Evolutionary conservation across 2,888 invertebrate genomes (phyloP).

Genomic region (Minunthozetes semirufus): DNA sequence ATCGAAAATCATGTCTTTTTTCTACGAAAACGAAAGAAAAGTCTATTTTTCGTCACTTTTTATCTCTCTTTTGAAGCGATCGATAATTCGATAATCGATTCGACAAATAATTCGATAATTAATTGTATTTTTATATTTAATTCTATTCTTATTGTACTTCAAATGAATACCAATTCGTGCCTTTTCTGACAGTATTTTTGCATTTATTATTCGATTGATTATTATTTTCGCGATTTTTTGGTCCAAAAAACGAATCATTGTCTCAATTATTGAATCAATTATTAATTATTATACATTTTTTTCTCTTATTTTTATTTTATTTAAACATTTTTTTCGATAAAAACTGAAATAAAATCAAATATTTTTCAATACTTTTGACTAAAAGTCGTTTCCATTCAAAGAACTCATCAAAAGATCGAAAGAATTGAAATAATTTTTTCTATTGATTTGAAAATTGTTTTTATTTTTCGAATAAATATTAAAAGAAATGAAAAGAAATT

Average conservation of each 20-base stretch:
- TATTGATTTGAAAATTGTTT: no score
- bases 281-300: neutral
- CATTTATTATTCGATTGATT: neutral
- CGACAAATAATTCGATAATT: no score
- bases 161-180: conserved; percentile 13
- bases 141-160: no score
- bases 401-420: no score
- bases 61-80: neutral
- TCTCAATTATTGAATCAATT: neutral
- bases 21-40: neutral
- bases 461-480: no score
- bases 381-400: no score
- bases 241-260: neutral
- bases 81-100: no score
- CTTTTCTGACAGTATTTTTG: conserved; percentile 23
- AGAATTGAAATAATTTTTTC: no score
- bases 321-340: neutral
- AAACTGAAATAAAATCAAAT: neutral
- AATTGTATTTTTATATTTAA: neutral
- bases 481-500: no score
- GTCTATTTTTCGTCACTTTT: neutral
- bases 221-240: neutral
- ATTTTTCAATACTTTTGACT: no score
- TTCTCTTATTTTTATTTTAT: neutral
- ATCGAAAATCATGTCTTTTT: neutral